A percentile compares a stretch with the other conserved stretches of the same genome.
Evolutionary conservation across 2,797 vertebrate genomes (phyloP).

Genomic region (Holocentrus rufus): DNA sequence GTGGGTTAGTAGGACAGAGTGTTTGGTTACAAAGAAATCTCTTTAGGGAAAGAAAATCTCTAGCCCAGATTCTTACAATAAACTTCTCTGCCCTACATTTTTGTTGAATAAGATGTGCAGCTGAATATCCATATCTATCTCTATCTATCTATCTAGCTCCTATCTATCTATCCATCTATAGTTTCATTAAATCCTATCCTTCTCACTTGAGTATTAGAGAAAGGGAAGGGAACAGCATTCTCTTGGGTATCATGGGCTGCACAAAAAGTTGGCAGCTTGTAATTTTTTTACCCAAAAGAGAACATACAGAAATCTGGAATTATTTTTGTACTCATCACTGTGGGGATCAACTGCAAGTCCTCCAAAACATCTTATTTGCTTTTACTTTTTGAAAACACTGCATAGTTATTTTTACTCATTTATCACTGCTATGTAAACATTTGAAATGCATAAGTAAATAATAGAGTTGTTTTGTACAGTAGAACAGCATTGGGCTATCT

Average conservation of each 20-base stretch:
- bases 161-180: too few species aligned
- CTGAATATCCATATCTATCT: too few species aligned
- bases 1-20: slow-evolving; percentile 69
- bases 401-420: not conserved
- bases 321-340: slow-evolving; percentile 11
- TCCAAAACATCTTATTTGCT: slow-evolving; percentile 11
- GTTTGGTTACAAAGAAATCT: slow-evolving; percentile 59
- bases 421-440: not conserved
- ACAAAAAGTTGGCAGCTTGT: slow-evolving; percentile 35
- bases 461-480: not conserved
- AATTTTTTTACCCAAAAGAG: slow-evolving; percentile 29
- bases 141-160: too few species aligned
- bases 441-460: slow-evolving; percentile 5
- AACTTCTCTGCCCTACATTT: slow-evolving; percentile 68
- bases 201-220: slow-evolving; percentile 27
- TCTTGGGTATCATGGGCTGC: slow-evolving; percentile 22
- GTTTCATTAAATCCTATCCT: slow-evolving; percentile 26
- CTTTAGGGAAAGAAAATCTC: slow-evolving; percentile 52
- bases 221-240: slow-evolving; percentile 25
- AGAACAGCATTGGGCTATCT: slow-evolving; percentile 24
- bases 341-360: slow-evolving; percentile 12
- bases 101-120: slow-evolving; percentile 40
- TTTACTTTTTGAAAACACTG: not conserved
- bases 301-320: slow-evolving; percentile 16
- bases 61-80: slow-evolving; percentile 64